Evolutionary conservation across 2,797 vertebrate genomes (phyloP), one percentile per base, ranked within the genome.

Genomic region (Denticeps clupeoides): DNA sequence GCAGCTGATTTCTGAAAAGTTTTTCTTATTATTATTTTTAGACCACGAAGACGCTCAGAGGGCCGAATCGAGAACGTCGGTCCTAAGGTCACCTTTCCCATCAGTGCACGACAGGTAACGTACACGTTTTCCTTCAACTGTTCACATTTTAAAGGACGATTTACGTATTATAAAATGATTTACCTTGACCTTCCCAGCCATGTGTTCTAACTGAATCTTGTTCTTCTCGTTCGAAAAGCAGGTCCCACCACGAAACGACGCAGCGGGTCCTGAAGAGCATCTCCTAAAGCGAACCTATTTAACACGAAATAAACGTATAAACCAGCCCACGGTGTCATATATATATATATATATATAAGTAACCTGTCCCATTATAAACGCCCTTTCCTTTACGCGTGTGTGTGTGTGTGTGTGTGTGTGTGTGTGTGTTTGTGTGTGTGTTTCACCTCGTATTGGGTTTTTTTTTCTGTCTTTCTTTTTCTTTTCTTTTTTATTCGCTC

Each of bases 81-180:
- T 73, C 45, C 68, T 85, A 63, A 94, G 92, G 75, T 84, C 90
- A 18, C 74, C 89, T n/a, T 95, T 97, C 75, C 89, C 89, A 74
- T 78, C 90, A 45, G 85, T 89, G 62, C 85, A 85, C 61, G 91
- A 97, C 87, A 97, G 92, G 94, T 98, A 89, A 79, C 79, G 2
- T 41, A 12, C 12, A n/a, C 12, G 35, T 27, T n/a, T n/a, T n/a
- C n/a, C n/a, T n/a, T n/a, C n/a, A n/a, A n/a, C n/a, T n/a, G n/a
- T n/a, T n/a, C n/a, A n/a, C n/a, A n/a, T n/a, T n/a, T n/a, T n/a
- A n/a, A n/a, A n/a, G n/a, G n/a, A n/a, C n/a, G 11, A 12, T 32
- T 21, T 8, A 13, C 51, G 26, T 35, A 10, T 18, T 9, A 13
- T 12, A 33, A 41, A 3, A 49, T 26, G 7, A 43, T 27, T 9